Evolutionary conservation across 2,797 vertebrate species (phyloP).

Genomic region (Meda fulgida): DNA sequence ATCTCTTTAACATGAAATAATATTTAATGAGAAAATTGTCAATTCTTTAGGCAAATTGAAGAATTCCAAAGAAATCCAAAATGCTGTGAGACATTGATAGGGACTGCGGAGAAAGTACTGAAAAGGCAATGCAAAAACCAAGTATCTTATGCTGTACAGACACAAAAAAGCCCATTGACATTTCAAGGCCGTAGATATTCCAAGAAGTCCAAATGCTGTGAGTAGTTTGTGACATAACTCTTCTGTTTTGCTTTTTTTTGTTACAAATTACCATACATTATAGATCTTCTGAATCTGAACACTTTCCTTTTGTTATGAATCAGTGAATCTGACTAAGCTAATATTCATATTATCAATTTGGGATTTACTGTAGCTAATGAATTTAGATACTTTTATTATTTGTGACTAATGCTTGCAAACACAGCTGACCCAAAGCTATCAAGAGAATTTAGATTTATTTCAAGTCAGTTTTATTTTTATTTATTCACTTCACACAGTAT

Average conservation of each 20-base stretch:
- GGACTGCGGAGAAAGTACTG: conserved; percentile 12
- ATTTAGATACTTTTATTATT: not conserved
- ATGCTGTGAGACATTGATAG: not conserved
- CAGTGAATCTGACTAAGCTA: not conserved
- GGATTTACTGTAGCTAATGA: not conserved
- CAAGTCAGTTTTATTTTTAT: too few relatives aligned
- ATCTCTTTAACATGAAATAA: not conserved
- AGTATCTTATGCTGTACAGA: not conserved
- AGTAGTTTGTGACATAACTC: conserved; percentile 25
- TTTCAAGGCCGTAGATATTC: conserved; percentile 43
- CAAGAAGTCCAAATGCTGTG: conserved; percentile 57
- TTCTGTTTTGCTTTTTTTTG: not conserved
- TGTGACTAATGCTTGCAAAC: not conserved
- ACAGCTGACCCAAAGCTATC: not conserved
- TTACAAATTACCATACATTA: not conserved
- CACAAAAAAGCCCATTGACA: conserved; percentile 10
- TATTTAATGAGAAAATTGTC: not conserved
- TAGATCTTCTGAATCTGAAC: not conserved
- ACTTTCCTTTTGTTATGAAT: not conserved
- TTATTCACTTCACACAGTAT: too few relatives aligned
- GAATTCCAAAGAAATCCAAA: conserved; percentile 4
- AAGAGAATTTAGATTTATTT: not conserved
- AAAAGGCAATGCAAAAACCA: not conserved
- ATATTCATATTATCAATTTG: not conserved
- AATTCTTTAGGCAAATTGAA: conserved; percentile 42